Evolutionary conservation across 2,113 vertebrate genomes (phyloP).

Genomic region (Oncorhynchus masou): DNA sequence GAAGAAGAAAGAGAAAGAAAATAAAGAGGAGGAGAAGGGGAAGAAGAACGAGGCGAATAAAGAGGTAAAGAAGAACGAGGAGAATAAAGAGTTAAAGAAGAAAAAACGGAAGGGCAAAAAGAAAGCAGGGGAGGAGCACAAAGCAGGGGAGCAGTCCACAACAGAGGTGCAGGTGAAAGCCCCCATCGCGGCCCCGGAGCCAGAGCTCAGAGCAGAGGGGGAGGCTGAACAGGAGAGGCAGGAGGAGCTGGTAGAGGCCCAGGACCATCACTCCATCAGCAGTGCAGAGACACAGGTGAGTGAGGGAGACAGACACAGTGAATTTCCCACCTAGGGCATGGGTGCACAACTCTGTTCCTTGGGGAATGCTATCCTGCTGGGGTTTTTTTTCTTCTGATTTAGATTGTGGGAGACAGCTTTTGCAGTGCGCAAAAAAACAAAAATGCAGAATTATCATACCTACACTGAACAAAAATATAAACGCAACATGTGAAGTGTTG

Average conservation of each 20-base stretch:
- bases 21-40: background rate
- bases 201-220: constrained; percentile 84
- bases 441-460: no score
- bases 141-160: constrained; percentile 6
- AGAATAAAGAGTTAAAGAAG: background rate
- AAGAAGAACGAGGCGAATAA: background rate
- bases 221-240: constrained; percentile 80
- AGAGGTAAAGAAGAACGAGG: background rate
- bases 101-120: constrained; percentile 1
- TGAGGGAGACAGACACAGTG: background rate
- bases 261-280: constrained; percentile 88
- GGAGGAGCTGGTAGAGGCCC: constrained; percentile 61
- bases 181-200: constrained; percentile 89
- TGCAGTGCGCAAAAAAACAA: no score
- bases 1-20: background rate
- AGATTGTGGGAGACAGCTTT: no score
- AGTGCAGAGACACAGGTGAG: constrained; percentile 89
- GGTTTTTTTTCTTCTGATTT: no score
- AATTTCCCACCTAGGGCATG: no score
- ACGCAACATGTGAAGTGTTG: no score
- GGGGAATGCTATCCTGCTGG: no score
- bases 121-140: constrained; percentile 12
- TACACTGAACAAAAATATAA: no score
- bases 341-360: no score
- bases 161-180: constrained; percentile 24